Evolutionary conservation across 2,888 invertebrate species (phyloP).

Genomic region (Horisme vitalbata): DNA sequence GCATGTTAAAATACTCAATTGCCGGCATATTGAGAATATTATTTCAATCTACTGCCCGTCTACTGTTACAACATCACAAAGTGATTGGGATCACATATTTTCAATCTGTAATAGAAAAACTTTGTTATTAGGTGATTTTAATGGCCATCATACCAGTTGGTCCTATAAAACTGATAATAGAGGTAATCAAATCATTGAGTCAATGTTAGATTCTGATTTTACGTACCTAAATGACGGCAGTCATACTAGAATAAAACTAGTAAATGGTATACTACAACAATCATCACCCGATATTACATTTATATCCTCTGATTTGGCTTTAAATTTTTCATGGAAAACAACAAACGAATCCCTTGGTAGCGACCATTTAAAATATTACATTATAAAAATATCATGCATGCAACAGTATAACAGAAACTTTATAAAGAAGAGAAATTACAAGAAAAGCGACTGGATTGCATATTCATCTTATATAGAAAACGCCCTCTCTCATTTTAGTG

Average conservation of each 20-base stretch:
- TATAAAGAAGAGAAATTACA: conserved; percentile 3
- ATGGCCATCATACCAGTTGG: conserved; percentile 31
- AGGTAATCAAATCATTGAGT: conserved; percentile 27
- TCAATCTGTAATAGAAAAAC: not conserved
- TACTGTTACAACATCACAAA: conserved; percentile 9
- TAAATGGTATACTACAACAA: conserved; percentile 7
- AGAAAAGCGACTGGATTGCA: conserved; percentile 1
- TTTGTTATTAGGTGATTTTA: conserved; percentile 19
- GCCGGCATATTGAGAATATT: conserved; percentile 8
- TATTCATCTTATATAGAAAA: not conserved
- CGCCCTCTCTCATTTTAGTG: not conserved
- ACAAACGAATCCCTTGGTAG: conserved; percentile 5
- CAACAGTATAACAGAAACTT: not conserved
- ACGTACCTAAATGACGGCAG: conserved; percentile 26
- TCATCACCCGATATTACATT: conserved; percentile 1
- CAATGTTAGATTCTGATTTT: conserved; percentile 17
- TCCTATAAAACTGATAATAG: conserved; percentile 24
- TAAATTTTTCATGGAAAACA: not conserved
- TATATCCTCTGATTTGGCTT: not conserved
- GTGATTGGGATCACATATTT: conserved; percentile 30
- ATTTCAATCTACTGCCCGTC: conserved; percentile 28
- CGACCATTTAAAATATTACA: conserved; percentile 7
- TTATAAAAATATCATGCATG: conserved; percentile 1
- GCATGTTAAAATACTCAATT: conserved; percentile 9
- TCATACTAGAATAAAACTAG: conserved; percentile 26